Conservation (phyloP, 2,888 invertebrate species). For the Cryptus viduatorius region DNA sequence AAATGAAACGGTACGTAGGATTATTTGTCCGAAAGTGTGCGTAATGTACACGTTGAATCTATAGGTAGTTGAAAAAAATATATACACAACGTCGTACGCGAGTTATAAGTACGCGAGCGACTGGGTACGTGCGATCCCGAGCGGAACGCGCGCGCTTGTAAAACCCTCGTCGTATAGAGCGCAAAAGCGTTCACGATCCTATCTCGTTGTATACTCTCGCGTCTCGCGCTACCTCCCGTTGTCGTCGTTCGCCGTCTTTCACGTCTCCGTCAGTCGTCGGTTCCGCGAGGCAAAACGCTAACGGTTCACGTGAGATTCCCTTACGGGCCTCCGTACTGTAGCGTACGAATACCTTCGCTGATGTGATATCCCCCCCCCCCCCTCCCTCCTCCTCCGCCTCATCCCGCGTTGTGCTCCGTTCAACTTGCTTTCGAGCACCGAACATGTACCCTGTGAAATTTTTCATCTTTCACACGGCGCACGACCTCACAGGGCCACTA, state of each 20-base stretch:
- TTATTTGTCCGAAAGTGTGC: slow-evolving; percentile 1
- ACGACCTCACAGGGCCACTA: slow-evolving; percentile 12
- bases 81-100: neutral
- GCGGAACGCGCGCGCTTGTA: slow-evolving; percentile 59
- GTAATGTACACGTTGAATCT: neutral
- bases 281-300: slow-evolving; percentile 59
- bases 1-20: slow-evolving; percentile 29
- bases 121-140: slow-evolving; percentile 48
- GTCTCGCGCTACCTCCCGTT: slow-evolving; percentile 37
- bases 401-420: neutral
- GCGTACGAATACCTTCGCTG: slow-evolving; percentile 45
- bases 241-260: slow-evolving; percentile 37
- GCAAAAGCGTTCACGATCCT: slow-evolving; percentile 48
- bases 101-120: neutral
- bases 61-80: slow-evolving; percentile 5
- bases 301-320: slow-evolving; percentile 66
- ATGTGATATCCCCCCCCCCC: slow-evolving; percentile 8
- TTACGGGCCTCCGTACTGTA: slow-evolving; percentile 38
- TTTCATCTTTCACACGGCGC: slow-evolving; percentile 47
- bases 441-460: slow-evolving; percentile 52
- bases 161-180: slow-evolving; percentile 37
- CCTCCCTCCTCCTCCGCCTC: neutral
- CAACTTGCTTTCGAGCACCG: slow-evolving; percentile 29
- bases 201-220: slow-evolving; percentile 31
- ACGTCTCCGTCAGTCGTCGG: slow-evolving; percentile 36